phyloP scores from a whole-genome alignment of 2,113 vertebrate species.

The Nothocercus julius region DNA sequence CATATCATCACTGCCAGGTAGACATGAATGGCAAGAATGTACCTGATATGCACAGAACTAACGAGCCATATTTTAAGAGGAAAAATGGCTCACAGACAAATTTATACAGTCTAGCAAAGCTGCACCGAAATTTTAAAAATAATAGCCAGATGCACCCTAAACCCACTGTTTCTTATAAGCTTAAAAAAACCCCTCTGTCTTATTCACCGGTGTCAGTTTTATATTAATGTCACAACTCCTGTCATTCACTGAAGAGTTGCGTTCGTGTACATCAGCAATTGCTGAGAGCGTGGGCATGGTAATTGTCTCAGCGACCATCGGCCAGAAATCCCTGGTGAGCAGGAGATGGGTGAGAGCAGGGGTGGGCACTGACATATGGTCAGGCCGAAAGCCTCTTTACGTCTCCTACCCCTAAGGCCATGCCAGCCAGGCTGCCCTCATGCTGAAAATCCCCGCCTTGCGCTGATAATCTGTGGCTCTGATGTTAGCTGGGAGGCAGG shows the following conservation, averaged over 20 bases:
- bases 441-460: neutral
- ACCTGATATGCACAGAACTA: neutral
- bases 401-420: neutral
- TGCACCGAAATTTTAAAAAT: neutral
- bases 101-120: neutral
- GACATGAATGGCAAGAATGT: neutral
- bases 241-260: neutral
- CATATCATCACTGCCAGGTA: neutral
- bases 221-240: neutral
- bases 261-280: neutral
- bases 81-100: neutral
- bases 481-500: neutral
- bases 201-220: neutral
- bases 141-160: neutral
- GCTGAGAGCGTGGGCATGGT: neutral
- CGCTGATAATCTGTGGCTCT: neutral
- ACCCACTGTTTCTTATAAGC: neutral
- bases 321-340: fast-evolving
- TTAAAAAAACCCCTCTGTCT: neutral
- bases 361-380: neutral
- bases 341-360: neutral
- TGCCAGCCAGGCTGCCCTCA: neutral
- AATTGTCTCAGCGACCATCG: neutral
- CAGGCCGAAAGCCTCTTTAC: neutral
- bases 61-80: neutral